Evolutionary conservation across 2,888 invertebrate genomes (phyloP).

Genomic region (Seira musarum): DNA sequence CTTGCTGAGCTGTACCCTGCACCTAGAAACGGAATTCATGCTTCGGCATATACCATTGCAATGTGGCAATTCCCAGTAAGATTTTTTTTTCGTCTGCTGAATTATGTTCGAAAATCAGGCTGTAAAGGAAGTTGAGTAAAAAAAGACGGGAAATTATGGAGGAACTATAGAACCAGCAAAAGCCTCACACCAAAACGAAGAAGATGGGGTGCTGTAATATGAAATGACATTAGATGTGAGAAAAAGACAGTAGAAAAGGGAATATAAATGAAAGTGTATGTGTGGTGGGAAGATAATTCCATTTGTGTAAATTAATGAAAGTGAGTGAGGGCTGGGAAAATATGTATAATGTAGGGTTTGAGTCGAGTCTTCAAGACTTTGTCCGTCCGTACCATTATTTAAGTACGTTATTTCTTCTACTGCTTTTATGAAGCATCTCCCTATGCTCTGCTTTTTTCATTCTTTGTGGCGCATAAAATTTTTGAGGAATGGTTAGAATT

Average conservation of each 20-base stretch:
- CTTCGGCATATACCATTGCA: constrained; percentile 39
- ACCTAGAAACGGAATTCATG: constrained; percentile 7
- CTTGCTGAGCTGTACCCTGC: too few relatives aligned
- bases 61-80: not conserved
- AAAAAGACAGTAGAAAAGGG: constrained; percentile 20
- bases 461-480: constrained; percentile 43
- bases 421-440: too few relatives aligned
- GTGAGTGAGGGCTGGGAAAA: constrained; percentile 23
- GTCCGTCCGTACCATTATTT: too few relatives aligned
- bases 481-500: constrained; percentile 46
- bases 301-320: constrained; percentile 60
- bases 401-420: too few relatives aligned
- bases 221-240: constrained; percentile 48
- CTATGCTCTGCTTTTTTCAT: constrained; percentile 14
- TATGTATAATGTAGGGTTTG: not conserved
- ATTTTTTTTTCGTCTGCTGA: constrained; percentile 7
- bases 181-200: too few relatives aligned
- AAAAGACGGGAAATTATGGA: too few relatives aligned
- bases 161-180: too few relatives aligned
- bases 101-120: too few relatives aligned
- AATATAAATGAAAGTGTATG: constrained; percentile 22
- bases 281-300: constrained; percentile 57
- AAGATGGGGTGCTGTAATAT: constrained; percentile 18
- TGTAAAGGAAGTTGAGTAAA: too few relatives aligned
- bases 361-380: too few relatives aligned